Evolutionary conservation across 2,113 vertebrate genomes (phyloP).

Genomic region (Syngnathus typhle): DNA sequence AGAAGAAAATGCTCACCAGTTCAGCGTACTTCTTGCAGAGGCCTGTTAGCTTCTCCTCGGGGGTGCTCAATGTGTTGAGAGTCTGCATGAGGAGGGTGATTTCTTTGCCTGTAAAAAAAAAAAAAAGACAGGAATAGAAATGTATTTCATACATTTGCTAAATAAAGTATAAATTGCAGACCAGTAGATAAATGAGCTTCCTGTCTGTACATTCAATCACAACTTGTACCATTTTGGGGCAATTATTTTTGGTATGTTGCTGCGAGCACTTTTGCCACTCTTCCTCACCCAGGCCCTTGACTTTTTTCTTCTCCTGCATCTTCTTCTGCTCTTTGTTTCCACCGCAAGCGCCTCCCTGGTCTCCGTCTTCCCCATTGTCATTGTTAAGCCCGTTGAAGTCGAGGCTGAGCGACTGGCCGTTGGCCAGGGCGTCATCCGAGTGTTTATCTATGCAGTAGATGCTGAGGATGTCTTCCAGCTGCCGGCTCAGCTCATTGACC

Average conservation of each 20-base stretch:
- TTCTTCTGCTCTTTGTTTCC: slow-evolving; percentile 82
- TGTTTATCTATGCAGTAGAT: slow-evolving; percentile 83
- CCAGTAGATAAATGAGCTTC: too few species aligned
- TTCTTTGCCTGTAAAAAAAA: slow-evolving; percentile 80
- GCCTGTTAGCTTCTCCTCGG: slow-evolving; percentile 89
- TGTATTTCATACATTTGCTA: background rate
- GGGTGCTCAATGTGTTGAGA: slow-evolving; percentile 92
- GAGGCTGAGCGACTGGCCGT: slow-evolving; percentile 75
- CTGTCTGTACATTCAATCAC: too few species aligned
- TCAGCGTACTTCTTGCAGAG: slow-evolving; percentile 99
- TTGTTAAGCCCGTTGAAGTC: slow-evolving; percentile 75
- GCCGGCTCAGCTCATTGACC: slow-evolving; percentile 87
- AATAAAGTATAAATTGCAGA: too few species aligned
- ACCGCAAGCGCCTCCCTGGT: slow-evolving; percentile 62
- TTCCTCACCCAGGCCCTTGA: slow-evolving; percentile 85
- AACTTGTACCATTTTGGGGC: too few species aligned
- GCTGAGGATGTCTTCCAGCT: slow-evolving; percentile 91
- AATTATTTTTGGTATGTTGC: too few species aligned
- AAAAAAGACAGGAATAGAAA: background rate
- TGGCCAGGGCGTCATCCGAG: slow-evolving; percentile 74
- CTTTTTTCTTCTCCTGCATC: slow-evolving; percentile 89
- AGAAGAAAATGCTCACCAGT: slow-evolving; percentile 77
- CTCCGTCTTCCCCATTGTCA: slow-evolving; percentile 71
- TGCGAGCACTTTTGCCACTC: background rate
- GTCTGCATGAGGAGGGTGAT: slow-evolving; percentile 98